A percentile compares a stretch with the other conserved stretches of the same genome.
phyloP scores from a whole-genome alignment of 2,888 invertebrate genomes.

The Brachypterus glaber region DNA sequence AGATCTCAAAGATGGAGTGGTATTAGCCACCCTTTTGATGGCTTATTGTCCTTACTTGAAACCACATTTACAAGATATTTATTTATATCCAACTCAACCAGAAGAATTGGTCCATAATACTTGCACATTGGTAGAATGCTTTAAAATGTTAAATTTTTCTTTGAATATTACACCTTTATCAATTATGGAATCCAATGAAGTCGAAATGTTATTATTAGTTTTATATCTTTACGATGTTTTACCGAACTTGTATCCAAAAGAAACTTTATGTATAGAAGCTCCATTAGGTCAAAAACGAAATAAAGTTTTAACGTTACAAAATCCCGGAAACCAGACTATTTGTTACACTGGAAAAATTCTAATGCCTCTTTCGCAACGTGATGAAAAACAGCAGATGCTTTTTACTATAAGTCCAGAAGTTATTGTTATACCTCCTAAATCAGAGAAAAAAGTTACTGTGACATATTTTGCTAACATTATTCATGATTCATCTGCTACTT shows the following conservation, averaged over 20 bases:
- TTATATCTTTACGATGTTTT: conserved; percentile 45
- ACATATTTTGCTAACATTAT: no score
- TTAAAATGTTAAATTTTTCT: conserved; percentile 47
- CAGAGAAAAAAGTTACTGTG: conserved; percentile 15
- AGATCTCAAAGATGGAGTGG: conserved; percentile 48
- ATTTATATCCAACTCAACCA: conserved; percentile 34
- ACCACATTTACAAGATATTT: conserved; percentile 41
- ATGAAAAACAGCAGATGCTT: no score
- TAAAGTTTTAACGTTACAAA: conserved; percentile 39
- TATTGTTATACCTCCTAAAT: conserved; percentile 14
- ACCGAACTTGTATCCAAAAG: conserved; percentile 45
- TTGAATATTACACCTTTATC: conserved; percentile 46
- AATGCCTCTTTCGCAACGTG: conserved; percentile 13
- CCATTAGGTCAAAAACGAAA: conserved; percentile 41
- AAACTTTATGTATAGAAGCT: conserved; percentile 41
- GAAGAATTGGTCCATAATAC: conserved; percentile 49
- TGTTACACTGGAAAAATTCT: conserved; percentile 21
- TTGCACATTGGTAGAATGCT: conserved; percentile 37
- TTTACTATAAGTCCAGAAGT: conserved; percentile 21
- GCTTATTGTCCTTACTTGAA: conserved; percentile 50
- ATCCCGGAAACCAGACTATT: conserved; percentile 27
- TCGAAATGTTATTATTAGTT: conserved; percentile 50
- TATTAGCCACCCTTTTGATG: conserved; percentile 46
- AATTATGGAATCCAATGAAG: conserved; percentile 45
- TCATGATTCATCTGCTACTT: conserved; percentile 28